Base-by-base conservation (phyloP, 2,797 vertebrate genomes). In the Sebastolobus alascanus region DNA sequence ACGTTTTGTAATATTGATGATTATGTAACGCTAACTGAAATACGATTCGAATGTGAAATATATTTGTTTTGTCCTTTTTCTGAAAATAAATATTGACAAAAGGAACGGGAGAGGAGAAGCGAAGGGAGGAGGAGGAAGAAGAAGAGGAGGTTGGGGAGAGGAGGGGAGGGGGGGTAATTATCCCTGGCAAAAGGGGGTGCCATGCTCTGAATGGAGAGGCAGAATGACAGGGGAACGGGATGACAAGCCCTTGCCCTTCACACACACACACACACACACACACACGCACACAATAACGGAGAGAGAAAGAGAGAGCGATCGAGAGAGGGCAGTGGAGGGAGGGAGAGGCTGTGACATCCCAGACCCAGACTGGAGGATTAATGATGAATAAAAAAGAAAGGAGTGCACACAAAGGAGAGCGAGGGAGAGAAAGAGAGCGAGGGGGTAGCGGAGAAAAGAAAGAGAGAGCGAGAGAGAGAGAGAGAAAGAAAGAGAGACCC, bases 301-400 rank as follows among this genome's bases (percentile, higher is more conserved):
- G 11, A 54, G 13, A 82, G 18, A 85, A 68, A 70, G 40, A 71
- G 52, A 54, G 67, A 82, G 52, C 43, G 59, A 59, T 46, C 59
- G 66, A 63, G 76, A 82, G 81, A 90, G 84, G 88, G 78, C 80
- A 84, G 61, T 16, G 68, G 78, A 75, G 75, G 84, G 82, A 88
- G 84, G 82, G 80, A 74, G 87, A 80, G 89, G 79, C 88, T 90
- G 87, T 91, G 89, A 95, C 93, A 95, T 91, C 84, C 87, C 82
- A 76, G 93, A 93, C 94, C 88, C 78, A 94, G 94, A 94, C 68
- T 88, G 22, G 71, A 69, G 90, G 93, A 95, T 94, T 94, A 95
- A 73, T 80, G 90, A 79, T 60, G 84, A 87, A 93, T 89, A 87
- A 90, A 89, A 86, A 89, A 80, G 77, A 90, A 90, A 83, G 35